Base-by-base conservation (phyloP, 2,797 vertebrate genomes). In the Hippopotamyrus pictus region DNA sequence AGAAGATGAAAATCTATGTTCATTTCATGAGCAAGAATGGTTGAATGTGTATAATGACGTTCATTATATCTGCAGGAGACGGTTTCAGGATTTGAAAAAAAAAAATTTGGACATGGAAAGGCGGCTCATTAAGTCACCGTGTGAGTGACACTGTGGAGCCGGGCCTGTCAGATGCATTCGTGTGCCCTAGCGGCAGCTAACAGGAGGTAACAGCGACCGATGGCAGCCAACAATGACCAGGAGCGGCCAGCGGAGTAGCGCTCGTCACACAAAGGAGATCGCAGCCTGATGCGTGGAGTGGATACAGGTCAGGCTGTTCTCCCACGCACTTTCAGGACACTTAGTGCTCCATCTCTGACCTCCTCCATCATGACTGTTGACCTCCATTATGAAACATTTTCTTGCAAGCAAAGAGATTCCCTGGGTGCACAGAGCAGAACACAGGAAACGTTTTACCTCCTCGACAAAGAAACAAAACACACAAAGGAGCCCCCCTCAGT, bases 401-500 rank as follows among this genome's bases (percentile, higher is more conserved):
- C 57, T 89, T 57, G n/a, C 82, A 86, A 65, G 79, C 82, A 22
- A 65, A 44, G 51, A 62, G 8, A n/a, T 46, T 50, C 87, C 57
- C 87, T 19, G 76, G 88, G 82, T 51, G 41, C 41, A 37, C n/a
- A 37, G 53, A 65, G 41, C 44, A 65, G 54, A 54, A 89, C 33
- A 25, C 54, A 29, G 51, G 82, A 84, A 89, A 41, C 11, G 19
- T 83, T 85, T 86, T 89, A 88, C 88, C 54, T 48, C 73, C 17
- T 85, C 88, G 85, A 25, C 54, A 65, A 89, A 59, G 22, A 17
- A 22, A 17, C 46, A 53, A 54, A 37, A 29, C 83, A 50, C 41
- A 73, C 12, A 54, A 11, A 76, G 25, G 8, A 88, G 44, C 22
- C 57, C 1, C 65, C 11, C 19, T 9, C 51, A 3, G 33, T 19